Percentiles rank a stretch among this genome's conserved stretches.
Conservation (phyloP, 2,888 invertebrate species). For the Sphaerophoria taeniata region DNA sequence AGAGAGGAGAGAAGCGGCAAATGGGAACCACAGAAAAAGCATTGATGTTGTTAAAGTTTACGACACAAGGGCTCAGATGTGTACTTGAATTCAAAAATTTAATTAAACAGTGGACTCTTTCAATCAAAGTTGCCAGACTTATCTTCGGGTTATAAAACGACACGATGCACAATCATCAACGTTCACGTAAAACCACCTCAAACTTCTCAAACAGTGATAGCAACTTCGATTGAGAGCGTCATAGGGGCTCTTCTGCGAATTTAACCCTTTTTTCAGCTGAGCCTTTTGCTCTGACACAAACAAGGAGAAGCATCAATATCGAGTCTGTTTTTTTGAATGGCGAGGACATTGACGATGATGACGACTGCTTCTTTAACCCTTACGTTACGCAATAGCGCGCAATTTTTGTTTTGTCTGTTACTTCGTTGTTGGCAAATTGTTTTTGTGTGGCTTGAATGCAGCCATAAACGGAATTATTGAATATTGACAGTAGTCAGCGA, state of each 20-base stretch:
- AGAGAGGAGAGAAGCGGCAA: conserved; percentile 12
- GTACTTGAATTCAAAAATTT: conserved; percentile 73
- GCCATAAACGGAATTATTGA: conserved; percentile 75
- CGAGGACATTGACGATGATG: background rate
- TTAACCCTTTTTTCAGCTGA: conserved; percentile 69
- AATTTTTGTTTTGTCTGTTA: conserved; percentile 15
- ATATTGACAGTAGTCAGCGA: conserved; percentile 66
- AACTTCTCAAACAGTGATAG: background rate
- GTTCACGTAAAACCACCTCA: conserved; percentile 9
- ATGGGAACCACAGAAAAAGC: conserved; percentile 30
- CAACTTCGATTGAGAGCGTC: conserved; percentile 20
- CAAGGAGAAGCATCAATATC: background rate
- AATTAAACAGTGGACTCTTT: conserved; percentile 74
- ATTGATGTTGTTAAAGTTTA: conserved; percentile 67
- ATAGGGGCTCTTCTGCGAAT: conserved; percentile 10
- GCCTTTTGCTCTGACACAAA: conserved; percentile 36
- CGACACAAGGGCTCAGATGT: conserved; percentile 70
- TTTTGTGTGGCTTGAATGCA: conserved; percentile 72
- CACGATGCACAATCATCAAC: conserved; percentile 40
- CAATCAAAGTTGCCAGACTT: conserved; percentile 74
- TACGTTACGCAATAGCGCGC: conserved; percentile 51
- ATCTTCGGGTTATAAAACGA: conserved; percentile 50
- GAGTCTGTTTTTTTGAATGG: background rate
- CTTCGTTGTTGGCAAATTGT: conserved; percentile 62
- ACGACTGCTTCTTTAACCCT: conserved; percentile 53